Conservation (phyloP, 2,113 vertebrate species). For the Megaceryle torquata region DNA sequence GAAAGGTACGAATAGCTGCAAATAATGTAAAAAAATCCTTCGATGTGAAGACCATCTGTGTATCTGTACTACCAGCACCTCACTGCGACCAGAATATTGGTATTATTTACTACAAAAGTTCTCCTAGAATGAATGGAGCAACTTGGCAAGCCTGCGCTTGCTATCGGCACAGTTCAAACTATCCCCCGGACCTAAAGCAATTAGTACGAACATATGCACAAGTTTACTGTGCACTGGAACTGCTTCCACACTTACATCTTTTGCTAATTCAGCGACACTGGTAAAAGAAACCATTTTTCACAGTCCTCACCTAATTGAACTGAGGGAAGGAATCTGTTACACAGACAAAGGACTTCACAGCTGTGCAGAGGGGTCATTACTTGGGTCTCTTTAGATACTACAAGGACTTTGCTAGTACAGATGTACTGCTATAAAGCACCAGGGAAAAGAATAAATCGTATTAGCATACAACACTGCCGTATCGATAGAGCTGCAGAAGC, state of each 20-base stretch:
- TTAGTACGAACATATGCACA: not conserved
- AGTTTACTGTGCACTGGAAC: not conserved
- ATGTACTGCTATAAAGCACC: not conserved
- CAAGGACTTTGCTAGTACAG: not conserved
- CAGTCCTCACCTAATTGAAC: not conserved
- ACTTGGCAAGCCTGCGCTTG: not conserved
- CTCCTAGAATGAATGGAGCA: not conserved
- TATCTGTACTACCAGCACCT: not conserved
- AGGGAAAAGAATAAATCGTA: not conserved
- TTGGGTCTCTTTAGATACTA: not conserved
- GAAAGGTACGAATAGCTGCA: not conserved
- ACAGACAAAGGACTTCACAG: not conserved
- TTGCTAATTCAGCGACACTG: not conserved
- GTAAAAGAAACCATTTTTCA: not conserved
- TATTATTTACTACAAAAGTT: not conserved
- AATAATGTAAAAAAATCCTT: not conserved
- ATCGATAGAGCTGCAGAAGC: not conserved
- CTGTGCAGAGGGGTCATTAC: not conserved
- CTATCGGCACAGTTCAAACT: not conserved
- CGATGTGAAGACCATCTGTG: not conserved
- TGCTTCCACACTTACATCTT: not conserved
- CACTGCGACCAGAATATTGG: not conserved
- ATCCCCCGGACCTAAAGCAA: not conserved
- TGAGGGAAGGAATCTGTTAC: not conserved
- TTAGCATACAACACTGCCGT: not conserved